Base-by-base conservation (phyloP, 2,113 vertebrate species). In the Dipodomys stephensi region DNA sequence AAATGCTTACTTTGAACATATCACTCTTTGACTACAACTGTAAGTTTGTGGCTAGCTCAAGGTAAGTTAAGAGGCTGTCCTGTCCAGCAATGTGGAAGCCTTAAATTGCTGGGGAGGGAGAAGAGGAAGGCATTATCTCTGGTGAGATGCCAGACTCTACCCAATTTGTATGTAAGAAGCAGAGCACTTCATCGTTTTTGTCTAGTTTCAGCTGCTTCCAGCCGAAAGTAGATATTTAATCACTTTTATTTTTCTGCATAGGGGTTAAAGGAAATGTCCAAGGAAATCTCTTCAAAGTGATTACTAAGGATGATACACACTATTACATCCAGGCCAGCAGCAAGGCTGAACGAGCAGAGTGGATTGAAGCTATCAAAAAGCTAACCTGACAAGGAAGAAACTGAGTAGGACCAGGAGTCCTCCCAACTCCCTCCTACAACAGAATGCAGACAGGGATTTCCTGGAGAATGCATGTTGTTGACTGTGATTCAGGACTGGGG, bases 231-330 rank as follows among this genome's bases (percentile, higher is more conserved):
- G 83, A 35, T 80, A 74, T 44, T 69, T 13, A 90, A 22, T 95
- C 22, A 93, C 11, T 91, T 65, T 69, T 9, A 8, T 78, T 89
- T 73, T 44, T 83, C 88, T 94, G 27, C 81, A 1, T 97, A 99
- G 99, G 99, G 57, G 99, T 99, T 88, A 99, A 99, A 96, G 99
- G 99, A 20, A 99, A 99, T 65, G 98, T 99, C 88, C 99, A 99
- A 95, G 99, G 99, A 88, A 99, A 99, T 94, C 98, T 99, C 87
- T 99, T 99, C 96, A 99, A 99, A 98, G 99, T 99, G 98, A 99
- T 99, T 96, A 99, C 99, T 22, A 99, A 99, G 96, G 97, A 98
- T 15, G 98, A 99, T 95, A 98, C 95, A 53, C 99, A 98, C 95
- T 99, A 99, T 97, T 99, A 99, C 88, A 99, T 99, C 91, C 99